Evolutionary conservation across 1,140 invertebrate genomes (phyloP).

Genomic region (Bombus pascuorum): DNA sequence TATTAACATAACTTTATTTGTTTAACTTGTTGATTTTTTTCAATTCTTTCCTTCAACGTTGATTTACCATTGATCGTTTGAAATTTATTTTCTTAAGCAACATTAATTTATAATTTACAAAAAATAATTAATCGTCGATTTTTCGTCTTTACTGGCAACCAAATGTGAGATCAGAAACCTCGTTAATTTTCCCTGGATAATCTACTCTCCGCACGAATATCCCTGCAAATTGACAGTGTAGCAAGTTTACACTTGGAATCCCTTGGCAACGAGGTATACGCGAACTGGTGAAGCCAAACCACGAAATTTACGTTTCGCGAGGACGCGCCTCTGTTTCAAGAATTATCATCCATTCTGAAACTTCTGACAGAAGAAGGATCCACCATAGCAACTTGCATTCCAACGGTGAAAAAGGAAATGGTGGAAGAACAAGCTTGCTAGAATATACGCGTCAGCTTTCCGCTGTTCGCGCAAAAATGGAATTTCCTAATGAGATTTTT

Average conservation of each 20-base stretch:
- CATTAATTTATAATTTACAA: too few relatives aligned
- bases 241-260: slow-evolving; percentile 15
- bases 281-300: slow-evolving; percentile 8
- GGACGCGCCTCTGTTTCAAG: slow-evolving; percentile 15
- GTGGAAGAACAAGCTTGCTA: slow-evolving; percentile 25
- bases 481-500: slow-evolving; percentile 26
- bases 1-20: too few relatives aligned
- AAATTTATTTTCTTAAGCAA: too few relatives aligned
- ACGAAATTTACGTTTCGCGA: slow-evolving; percentile 38
- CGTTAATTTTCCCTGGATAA: neutral
- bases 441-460: neutral
- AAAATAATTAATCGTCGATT: neutral
- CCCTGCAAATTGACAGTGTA: slow-evolving; percentile 2
- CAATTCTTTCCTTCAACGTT: too few relatives aligned
- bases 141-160: neutral
- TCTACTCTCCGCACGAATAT: neutral
- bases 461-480: neutral
- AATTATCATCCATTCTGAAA: slow-evolving; percentile 50
- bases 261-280: neutral
- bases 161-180: neutral
- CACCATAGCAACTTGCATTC: neutral
- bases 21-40: too few relatives aligned
- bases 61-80: too few relatives aligned
- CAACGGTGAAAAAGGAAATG: neutral
- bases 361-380: slow-evolving; percentile 39